Evolutionary conservation across 2,113 vertebrate genomes (phyloP).

Genomic region (Proterorhinus semilunaris): DNA sequence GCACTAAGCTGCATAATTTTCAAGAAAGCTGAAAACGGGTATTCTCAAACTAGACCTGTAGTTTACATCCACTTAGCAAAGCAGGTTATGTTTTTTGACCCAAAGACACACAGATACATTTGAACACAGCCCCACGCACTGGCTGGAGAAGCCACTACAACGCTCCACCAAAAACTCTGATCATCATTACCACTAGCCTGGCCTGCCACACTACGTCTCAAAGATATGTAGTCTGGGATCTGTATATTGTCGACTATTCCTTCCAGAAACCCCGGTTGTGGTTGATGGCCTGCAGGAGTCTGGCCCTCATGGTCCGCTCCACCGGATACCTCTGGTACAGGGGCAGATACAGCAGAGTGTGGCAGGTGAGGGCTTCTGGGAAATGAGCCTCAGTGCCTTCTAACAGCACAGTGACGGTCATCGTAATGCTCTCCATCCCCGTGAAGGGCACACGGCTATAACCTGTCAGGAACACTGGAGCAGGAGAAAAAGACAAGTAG

Average conservation of each 20-base stretch:
- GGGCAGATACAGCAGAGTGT: conserved; percentile 69
- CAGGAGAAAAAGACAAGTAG: background rate
- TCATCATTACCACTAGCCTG: background rate
- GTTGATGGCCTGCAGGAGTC: conserved; percentile 72
- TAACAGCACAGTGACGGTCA: conserved; percentile 63
- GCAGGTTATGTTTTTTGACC: background rate
- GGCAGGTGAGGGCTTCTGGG: conserved; percentile 74
- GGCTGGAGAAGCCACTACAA: background rate
- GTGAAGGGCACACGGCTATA: conserved; percentile 71
- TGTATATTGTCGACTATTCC: background rate
- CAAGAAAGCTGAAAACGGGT: no score
- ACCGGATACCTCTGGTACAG: conserved; percentile 70
- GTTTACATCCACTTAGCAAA: no score
- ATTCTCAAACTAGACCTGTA: no score
- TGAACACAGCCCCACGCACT: background rate
- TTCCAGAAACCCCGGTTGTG: conserved; percentile 75
- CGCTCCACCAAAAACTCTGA: no score
- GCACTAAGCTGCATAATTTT: no score
- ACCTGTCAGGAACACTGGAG: conserved; percentile 81
- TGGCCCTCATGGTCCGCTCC: conserved; percentile 60
- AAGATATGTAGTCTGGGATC: no score
- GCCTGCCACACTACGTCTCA: no score
- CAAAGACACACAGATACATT: background rate
- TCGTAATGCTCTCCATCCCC: conserved; percentile 66
- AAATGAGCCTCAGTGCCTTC: conserved; percentile 61